Base-by-base conservation (phyloP, 2,113 vertebrate genomes). In the Promerops cafer region DNA sequence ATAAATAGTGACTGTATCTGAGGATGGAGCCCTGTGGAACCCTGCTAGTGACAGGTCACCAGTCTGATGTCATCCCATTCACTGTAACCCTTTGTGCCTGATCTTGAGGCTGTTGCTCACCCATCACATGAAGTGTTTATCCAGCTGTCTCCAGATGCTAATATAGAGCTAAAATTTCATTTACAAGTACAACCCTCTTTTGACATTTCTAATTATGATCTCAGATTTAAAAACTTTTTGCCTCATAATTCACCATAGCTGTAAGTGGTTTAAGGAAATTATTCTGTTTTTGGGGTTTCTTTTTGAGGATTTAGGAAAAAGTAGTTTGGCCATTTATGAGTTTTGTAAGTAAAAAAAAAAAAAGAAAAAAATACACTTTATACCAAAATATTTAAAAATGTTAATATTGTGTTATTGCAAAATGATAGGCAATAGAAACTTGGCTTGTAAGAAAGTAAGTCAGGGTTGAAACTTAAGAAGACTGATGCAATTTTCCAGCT, bases 21-120 rank as follows among this genome's bases (percentile, higher is more conserved):
- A 69, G 30, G 39, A 21, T 4, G 10, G 24, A 47, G 8, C 16
- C 40, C n/a, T 35, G 7, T 17, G 30, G 20, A 35, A 12, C 7
- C 5, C 8, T 4, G 0, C 4, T 7, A 47, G 6, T 70, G 47
- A 26, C n/a, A 39, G 10, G 23, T 40, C 47, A 11, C n/a, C n/a
- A 49, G 24, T 17, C n/a, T 47, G 24, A 6, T 79, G 20, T 56
- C 21, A 40, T 8, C 8, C 8, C 24, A 17, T 39, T n/a, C 39
- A 30, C 24, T 35, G 6, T 24, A 30, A 40, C 3, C 5, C 16
- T 18, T 35, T 49, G 26, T 40, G 20, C 30, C 11, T 30, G 9
- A 54, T 17, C 9, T 16, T 71, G 14, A 79, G 7, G 4, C 40
- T 35, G 17, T 26, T 71, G 7, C 7, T 79, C 24, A 49, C 6